Base-by-base conservation (phyloP, 2,113 vertebrate genomes). In the Cryptomyrus ogoouensis region DNA sequence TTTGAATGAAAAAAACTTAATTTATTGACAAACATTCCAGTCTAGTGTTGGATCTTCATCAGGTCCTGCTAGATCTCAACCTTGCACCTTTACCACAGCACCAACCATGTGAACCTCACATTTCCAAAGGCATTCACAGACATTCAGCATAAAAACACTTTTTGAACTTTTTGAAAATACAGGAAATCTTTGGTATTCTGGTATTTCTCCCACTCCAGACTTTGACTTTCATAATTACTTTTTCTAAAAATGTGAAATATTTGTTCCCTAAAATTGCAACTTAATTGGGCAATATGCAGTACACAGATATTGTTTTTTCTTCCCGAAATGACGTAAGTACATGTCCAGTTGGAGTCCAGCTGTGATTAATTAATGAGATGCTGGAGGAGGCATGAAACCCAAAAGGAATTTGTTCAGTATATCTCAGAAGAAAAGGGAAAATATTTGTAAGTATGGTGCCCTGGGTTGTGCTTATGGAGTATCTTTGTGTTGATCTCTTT, bases 401-500 rank as follows among this genome's bases (percentile, higher is more conserved):
- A 58, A 31, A 42, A 85, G 47, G 15, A 70, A 44, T 46, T 70
- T 46, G 66, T 87, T 83, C 19, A n/a, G 19, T 21, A 49, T 84
- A 89, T 74, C 88, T 89, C 50, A 47, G 44, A 88, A 31, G 70
- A 85, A 89, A 88, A 85, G 83, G 89, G 80, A 92, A 93, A 89
- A 90, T 91, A 62, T 90, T 80, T 62, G 91, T 91, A 92, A 92
- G 89, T 87, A 88, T 90, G 90, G 58, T 91, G 91, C 86, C 52
- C 42, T 91, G 91, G 88, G 88, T 90, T 91, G 88, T 53, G 90
- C 56, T 91, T 88, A 87, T 88, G 10, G 58, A 88, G 49, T 89
- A 90, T 92, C 50, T 89, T 90, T 91, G 85, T 90, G 91, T 90
- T 91, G 89, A 91, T 92, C 89, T 70, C 90, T 87, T 89, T 80